A percentile compares a stretch with the other conserved stretches of the same genome.
Conservation (phyloP, 1,140 invertebrate genomes). For the Cotesia vestalis region DNA sequence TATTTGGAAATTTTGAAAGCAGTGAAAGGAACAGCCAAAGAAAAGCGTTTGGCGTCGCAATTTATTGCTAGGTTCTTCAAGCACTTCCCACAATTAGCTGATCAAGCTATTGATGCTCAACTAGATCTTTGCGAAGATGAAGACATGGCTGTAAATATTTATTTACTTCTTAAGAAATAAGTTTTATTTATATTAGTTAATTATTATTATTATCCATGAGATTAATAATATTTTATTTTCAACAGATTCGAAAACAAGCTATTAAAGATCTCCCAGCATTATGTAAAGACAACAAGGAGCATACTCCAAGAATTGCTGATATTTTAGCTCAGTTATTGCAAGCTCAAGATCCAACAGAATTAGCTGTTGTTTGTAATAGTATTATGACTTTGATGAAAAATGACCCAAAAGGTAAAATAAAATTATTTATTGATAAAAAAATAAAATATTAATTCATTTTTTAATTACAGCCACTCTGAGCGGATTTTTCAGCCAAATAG, state of each 20-base stretch:
- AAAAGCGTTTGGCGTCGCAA: slow-evolving; percentile 92
- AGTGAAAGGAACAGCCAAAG: slow-evolving; percentile 85
- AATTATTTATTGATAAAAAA: background rate
- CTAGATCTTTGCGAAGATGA: slow-evolving; percentile 96
- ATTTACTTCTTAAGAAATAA: slow-evolving; percentile 14
- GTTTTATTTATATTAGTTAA: slow-evolving; percentile 8
- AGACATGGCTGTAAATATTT: slow-evolving; percentile 81
- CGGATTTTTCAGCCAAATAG: slow-evolving; percentile 88
- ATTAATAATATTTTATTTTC: slow-evolving; percentile 29
- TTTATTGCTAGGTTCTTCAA: slow-evolving; percentile 96
- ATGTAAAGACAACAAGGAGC: slow-evolving; percentile 85
- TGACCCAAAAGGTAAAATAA: slow-evolving; percentile 69
- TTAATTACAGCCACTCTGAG: slow-evolving; percentile 72
- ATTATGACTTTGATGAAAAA: slow-evolving; percentile 72
- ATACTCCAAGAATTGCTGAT: slow-evolving; percentile 88
- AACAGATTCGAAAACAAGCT: slow-evolving; percentile 79
- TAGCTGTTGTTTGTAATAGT: slow-evolving; percentile 80
- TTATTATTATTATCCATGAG: background rate
- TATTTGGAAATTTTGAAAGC: slow-evolving; percentile 87
- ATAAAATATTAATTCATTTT: background rate
- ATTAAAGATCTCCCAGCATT: slow-evolving; percentile 91
- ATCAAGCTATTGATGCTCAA: slow-evolving; percentile 89
- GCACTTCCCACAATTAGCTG: slow-evolving; percentile 84
- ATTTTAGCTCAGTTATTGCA: slow-evolving; percentile 90
- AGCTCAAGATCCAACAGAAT: slow-evolving; percentile 82